Conservation (phyloP, 2,113 vertebrate species). For the Triplophysa rosa region DNA sequence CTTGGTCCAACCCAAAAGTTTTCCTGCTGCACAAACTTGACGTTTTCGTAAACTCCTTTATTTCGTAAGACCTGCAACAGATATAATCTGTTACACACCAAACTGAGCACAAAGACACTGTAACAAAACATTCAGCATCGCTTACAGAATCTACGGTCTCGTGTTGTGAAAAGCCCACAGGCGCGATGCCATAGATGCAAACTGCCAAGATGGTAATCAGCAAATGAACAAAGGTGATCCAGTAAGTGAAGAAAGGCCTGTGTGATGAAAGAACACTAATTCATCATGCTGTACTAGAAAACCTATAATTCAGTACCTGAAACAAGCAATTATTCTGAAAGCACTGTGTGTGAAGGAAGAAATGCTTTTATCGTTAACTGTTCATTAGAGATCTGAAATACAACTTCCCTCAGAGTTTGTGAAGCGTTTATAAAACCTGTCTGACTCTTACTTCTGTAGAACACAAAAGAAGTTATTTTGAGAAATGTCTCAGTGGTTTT, state of each 20-base stretch:
- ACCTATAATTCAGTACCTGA: not conserved
- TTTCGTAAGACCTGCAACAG: constrained; percentile 88
- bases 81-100: constrained; percentile 3
- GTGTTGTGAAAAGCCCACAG: constrained; percentile 96
- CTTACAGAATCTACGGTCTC: constrained; percentile 98
- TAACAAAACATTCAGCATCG: constrained; percentile 39
- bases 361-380: no score
- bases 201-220: constrained; percentile 95
- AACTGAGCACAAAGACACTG: not conserved
- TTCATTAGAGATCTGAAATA: no score
- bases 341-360: not conserved
- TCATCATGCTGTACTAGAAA: not conserved
- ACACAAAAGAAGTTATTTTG: no score
- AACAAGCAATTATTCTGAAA: not conserved
- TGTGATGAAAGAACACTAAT: constrained; percentile 16
- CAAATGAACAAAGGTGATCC: constrained; percentile 96
- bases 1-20: constrained; percentile 99
- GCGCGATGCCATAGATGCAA: constrained; percentile 94
- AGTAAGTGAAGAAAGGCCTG: constrained; percentile 99
- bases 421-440: no score
- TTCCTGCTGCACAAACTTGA: constrained; percentile 97
- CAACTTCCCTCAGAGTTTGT: no score
- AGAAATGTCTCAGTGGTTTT: no score
- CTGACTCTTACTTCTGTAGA: no score
- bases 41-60: constrained; percentile 96